Evolutionary conservation across 1,140 invertebrate species (phyloP).

Genomic region (Drosophila subpulchrella): DNA sequence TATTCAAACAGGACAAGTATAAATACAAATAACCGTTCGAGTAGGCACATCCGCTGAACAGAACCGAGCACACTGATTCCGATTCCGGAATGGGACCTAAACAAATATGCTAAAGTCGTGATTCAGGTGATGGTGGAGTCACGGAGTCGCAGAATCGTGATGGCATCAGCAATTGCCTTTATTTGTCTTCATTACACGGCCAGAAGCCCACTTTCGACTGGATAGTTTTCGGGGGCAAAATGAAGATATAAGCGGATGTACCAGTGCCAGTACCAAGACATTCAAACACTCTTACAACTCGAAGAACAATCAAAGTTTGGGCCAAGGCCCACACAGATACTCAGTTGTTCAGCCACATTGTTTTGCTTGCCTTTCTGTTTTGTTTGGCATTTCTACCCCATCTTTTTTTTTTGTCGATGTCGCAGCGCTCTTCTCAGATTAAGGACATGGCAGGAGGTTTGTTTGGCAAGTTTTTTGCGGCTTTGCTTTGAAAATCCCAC

Average conservation of each 20-base stretch:
- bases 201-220: neutral
- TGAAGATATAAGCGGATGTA: neutral
- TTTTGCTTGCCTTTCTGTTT: slow-evolving; percentile 25
- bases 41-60: slow-evolving; percentile 26
- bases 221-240: neutral
- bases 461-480: slow-evolving; percentile 52
- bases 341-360: slow-evolving; percentile 5
- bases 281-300: slow-evolving; percentile 44
- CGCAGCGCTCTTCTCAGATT: slow-evolving; percentile 36
- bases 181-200: slow-evolving; percentile 66
- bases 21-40: slow-evolving; percentile 19
- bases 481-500: slow-evolving; percentile 47
- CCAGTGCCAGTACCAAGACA: slow-evolving; percentile 10
- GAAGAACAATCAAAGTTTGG: slow-evolving; percentile 35
- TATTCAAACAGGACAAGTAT: slow-evolving; percentile 1
- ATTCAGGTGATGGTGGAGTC: slow-evolving; percentile 13
- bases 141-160: slow-evolving; percentile 11
- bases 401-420: slow-evolving; percentile 1
- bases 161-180: slow-evolving; percentile 57
- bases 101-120: slow-evolving; percentile 56
- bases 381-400: neutral
- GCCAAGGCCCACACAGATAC: neutral
- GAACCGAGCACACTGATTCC: slow-evolving; percentile 3
- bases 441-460: slow-evolving; percentile 29
- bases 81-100: slow-evolving; percentile 36